Evolutionary conservation across 2,888 invertebrate genomes (phyloP), one percentile per base, ranked within the genome.

Genomic region (Tenthredo distinguenda): DNA sequence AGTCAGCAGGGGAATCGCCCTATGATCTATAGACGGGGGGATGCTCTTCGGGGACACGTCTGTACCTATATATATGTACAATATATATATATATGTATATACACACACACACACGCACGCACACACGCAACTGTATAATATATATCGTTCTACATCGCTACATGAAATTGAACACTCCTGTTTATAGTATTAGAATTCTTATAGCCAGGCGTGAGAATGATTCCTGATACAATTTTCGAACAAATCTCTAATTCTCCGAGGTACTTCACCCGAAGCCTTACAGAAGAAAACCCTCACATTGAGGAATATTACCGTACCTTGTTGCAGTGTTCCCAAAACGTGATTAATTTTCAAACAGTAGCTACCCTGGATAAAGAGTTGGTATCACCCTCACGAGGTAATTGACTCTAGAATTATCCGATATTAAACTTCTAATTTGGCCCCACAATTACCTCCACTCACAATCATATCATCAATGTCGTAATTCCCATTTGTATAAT

Each of bases 1-100:
- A 93, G 92, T 93, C 93, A 92, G 91, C 92, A 89, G 88, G 90
- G 90, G 89, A 89, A 90, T 91, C 90, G 90, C 87, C 86, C 88
- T 89, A 91, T 92, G 91, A 91, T 91, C 90, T 91, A 91, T 91
- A 89, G 90, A 88, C 88, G 87, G 89, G 90, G 90, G 89, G 87
- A 88, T 43, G 43, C 65, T 68, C 83, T 68, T 71, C 50, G 68
- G 83, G 71, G 65, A 68, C 83, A 47, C 83, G 43, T 83, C 43
- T 83, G 83, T 31, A 34, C 37, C 40, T 21, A 81, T 62, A 79
- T 26, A 26, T 26, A 26, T 26, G 1, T 26, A 26, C 1, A 26
- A 26, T 26, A 26, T 26, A 26, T 26, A 26, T 26, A 26, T 26
- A 26, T 26, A 26, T 26, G 1, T 26, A 26, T 18, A 37, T 15